Evolutionary conservation across 2,797 vertebrate genomes (phyloP).

Genomic region (Holocentrus rufus): DNA sequence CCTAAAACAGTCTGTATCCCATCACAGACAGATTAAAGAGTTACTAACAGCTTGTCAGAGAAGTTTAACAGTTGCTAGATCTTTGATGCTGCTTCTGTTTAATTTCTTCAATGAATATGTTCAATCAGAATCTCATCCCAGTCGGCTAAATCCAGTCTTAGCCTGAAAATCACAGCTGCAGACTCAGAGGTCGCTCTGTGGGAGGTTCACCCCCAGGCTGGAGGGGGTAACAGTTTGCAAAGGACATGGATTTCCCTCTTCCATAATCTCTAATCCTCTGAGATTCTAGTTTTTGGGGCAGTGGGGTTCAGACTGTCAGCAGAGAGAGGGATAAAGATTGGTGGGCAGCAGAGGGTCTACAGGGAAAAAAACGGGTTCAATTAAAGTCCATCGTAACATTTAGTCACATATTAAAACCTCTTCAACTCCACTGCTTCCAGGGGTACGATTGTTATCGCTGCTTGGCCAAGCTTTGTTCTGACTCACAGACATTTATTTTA

Average conservation of each 20-base stretch:
- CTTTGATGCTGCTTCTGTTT: not conserved
- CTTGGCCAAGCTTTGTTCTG: no score
- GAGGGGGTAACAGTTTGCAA: not conserved
- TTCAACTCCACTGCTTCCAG: no score
- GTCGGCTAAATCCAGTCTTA: constrained; percentile 9
- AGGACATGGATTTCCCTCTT: not conserved
- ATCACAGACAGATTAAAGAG: not conserved
- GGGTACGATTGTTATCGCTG: no score
- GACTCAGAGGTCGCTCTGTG: constrained; percentile 1
- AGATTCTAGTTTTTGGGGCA: constrained; percentile 15
- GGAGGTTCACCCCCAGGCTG: constrained; percentile 6
- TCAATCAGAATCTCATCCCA: constrained; percentile 1
- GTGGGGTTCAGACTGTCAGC: constrained; percentile 35
- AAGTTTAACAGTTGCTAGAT: no score
- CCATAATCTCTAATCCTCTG: constrained; percentile 31
- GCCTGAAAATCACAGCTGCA: constrained; percentile 26
- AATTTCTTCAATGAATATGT: constrained; percentile 2
- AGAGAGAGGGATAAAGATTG: not conserved
- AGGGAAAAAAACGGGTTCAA: no score
- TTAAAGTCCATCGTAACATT: no score
- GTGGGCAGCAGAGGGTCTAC: not conserved
- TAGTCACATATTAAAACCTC: no score
- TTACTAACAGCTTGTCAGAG: not conserved
- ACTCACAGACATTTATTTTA: no score
- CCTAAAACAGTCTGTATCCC: not conserved